These are phyloP conservation scores for Solea senegalensis DNA, from an alignment of 2,113 vertebrate species.

Conservation along the genomic window DNA sequence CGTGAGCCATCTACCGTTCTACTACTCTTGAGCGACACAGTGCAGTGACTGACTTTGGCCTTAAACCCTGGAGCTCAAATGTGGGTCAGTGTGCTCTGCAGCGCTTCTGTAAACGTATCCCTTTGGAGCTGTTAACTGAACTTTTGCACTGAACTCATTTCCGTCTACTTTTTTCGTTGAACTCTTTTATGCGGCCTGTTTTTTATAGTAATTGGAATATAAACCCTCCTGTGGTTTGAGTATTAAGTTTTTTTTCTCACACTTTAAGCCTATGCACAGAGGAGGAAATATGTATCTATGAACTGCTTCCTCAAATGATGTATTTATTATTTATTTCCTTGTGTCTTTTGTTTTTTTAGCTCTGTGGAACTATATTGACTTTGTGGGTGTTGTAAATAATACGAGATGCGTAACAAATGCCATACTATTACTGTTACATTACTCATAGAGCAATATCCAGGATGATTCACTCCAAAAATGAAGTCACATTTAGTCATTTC, in stretches of 20 bases:
- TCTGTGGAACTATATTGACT: conserved; percentile 2
- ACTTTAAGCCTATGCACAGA: neutral
- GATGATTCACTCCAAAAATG: too few relatives aligned
- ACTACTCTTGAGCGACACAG: conserved; percentile 1
- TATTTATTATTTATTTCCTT: neutral
- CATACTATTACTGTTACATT: neutral
- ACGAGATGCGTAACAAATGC: conserved; percentile 1
- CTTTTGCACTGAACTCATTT: neutral
- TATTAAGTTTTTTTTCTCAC: neutral
- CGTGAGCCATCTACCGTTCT: neutral
- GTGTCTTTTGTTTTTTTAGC: neutral
- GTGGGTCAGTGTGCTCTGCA: neutral
- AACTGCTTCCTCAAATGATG: neutral
- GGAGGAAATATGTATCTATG: neutral
- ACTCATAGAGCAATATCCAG: too few relatives aligned
- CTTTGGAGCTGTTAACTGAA: conserved; percentile 4
- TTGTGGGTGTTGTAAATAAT: conserved; percentile 10
- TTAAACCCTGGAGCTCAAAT: neutral
- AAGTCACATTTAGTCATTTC: too few relatives aligned
- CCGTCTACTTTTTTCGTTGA: neutral
- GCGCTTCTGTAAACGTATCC: neutral
- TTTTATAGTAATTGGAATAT: neutral
- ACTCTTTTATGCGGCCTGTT: neutral
- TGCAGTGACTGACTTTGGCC: neutral
- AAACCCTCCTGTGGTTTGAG: neutral